phyloP scores from a whole-genome alignment of 37 sponge, comb jelly and placozoan genomes.

The Dysidea cf. avara region DNA sequence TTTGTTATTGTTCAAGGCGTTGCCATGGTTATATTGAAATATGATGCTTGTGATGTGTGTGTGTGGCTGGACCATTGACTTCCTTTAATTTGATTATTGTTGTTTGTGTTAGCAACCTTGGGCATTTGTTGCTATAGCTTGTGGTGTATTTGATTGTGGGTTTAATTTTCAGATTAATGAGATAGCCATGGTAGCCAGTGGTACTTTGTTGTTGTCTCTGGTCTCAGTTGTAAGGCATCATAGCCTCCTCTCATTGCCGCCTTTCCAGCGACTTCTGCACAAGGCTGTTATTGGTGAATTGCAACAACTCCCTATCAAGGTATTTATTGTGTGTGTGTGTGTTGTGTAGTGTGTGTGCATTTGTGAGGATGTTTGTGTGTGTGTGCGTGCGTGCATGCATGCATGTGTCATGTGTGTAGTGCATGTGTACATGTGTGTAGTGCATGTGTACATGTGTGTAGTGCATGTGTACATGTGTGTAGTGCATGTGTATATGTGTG shows the following conservation, averaged over 20 bases:
- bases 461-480: not conserved
- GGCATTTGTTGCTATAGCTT: too few relatives aligned
- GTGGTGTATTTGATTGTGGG: too few relatives aligned
- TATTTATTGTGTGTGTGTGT: conserved; percentile 4
- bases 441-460: not conserved
- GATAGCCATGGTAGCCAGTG: conserved; percentile 51
- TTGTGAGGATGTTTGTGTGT: not conserved
- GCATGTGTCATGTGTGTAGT: not conserved
- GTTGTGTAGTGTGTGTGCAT: not conserved
- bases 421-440: too few relatives aligned
- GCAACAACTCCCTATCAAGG: conserved; percentile 37
- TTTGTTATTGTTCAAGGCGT: too few relatives aligned
- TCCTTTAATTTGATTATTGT: too few relatives aligned
- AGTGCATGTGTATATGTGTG: too few relatives aligned
- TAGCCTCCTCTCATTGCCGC: conserved; percentile 20
- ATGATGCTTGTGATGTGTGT: too few relatives aligned
- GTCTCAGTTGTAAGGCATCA: conserved; percentile 50
- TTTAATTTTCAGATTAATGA: conserved; percentile 60
- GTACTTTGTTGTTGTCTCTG: conserved; percentile 61
- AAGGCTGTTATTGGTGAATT: conserved; percentile 29
- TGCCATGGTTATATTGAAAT: too few relatives aligned
- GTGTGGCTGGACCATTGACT: too few relatives aligned
- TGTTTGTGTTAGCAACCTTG: too few relatives aligned
- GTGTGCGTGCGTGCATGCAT: not conserved
- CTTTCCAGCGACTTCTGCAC: conserved; percentile 48